Evolutionary conservation across 2,888 invertebrate species (phyloP).

Genomic region (Sthenelais limicola): DNA sequence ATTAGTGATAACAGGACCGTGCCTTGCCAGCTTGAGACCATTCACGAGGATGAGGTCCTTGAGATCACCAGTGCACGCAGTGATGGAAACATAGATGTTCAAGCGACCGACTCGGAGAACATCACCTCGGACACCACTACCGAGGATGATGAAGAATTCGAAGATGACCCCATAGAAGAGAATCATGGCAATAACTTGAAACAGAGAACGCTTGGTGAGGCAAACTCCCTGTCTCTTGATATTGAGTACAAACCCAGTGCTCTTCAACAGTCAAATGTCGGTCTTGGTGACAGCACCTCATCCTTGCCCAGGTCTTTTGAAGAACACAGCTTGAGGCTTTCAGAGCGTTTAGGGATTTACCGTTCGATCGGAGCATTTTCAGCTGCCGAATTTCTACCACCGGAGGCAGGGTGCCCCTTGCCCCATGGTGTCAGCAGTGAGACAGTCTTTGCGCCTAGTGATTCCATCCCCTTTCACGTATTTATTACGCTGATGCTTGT

Average conservation of each 20-base stretch:
- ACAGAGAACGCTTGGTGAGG: neutral
- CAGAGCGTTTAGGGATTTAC: slow-evolving; percentile 32
- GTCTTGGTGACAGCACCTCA: slow-evolving; percentile 5
- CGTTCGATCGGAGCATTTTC: slow-evolving; percentile 42
- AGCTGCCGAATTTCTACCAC: slow-evolving; percentile 38
- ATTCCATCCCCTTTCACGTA: slow-evolving; percentile 44
- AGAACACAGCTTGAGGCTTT: slow-evolving; percentile 22
- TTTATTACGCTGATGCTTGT: slow-evolving; percentile 42
- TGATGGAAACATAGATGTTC: slow-evolving; percentile 1
- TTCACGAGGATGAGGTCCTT: slow-evolving; percentile 49
- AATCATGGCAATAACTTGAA: slow-evolving; percentile 14
- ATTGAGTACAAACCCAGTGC: slow-evolving; percentile 41
- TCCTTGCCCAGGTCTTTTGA: slow-evolving; percentile 20
- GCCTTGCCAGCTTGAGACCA: slow-evolving; percentile 48
- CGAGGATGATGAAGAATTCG: neutral
- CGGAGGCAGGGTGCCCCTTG: slow-evolving; percentile 4
- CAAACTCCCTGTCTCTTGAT: slow-evolving; percentile 16
- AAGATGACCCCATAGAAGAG: slow-evolving; percentile 18
- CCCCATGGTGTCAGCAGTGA: slow-evolving; percentile 30
- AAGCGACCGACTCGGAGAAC: slow-evolving; percentile 2
- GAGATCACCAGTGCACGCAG: slow-evolving; percentile 41
- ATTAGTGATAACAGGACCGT: slow-evolving; percentile 32
- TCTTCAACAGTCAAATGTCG: slow-evolving; percentile 21
- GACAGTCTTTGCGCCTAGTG: slow-evolving; percentile 31
- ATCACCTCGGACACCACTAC: slow-evolving; percentile 5